Evolutionary conservation across 2,888 invertebrate species (phyloP).

Genomic region (Melitaea athalia): DNA sequence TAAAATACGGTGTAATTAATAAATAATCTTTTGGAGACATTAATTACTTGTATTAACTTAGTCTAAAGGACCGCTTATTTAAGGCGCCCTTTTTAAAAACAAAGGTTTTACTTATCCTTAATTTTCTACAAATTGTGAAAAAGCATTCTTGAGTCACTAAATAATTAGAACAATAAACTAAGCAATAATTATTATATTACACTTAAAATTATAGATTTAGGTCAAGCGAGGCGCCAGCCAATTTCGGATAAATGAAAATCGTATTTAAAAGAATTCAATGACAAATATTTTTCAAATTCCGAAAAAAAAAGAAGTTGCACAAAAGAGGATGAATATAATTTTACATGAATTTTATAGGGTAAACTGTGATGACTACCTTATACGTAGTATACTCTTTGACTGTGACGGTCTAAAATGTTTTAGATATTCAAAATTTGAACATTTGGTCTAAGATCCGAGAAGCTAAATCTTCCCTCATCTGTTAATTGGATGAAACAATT

Average conservation of each 20-base stretch:
- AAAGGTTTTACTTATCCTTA: conserved; percentile 47
- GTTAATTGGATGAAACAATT: no score
- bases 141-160: conserved; percentile 25
- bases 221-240: conserved; percentile 13
- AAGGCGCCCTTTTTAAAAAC: conserved; percentile 52
- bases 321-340: not conserved
- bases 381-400: no score
- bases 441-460: no score
- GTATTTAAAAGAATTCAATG: conserved; percentile 10
- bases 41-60: conserved; percentile 52
- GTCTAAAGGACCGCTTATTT: conserved; percentile 53
- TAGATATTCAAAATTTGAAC: no score
- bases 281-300: conserved; percentile 13
- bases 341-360: not conserved
- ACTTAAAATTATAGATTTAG: conserved; percentile 37
- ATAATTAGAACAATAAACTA: conserved; percentile 28
- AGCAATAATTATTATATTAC: not conserved
- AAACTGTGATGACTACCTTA: not conserved
- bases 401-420: no score
- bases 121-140: conserved; percentile 42
- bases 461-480: no score
- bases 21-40: conserved; percentile 63
- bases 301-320: not conserved
- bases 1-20: conserved; percentile 60
- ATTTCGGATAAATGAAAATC: conserved; percentile 40